phyloP scores from a whole-genome alignment of 2,888 invertebrate genomes.

The Agapostemon virescens region DNA sequence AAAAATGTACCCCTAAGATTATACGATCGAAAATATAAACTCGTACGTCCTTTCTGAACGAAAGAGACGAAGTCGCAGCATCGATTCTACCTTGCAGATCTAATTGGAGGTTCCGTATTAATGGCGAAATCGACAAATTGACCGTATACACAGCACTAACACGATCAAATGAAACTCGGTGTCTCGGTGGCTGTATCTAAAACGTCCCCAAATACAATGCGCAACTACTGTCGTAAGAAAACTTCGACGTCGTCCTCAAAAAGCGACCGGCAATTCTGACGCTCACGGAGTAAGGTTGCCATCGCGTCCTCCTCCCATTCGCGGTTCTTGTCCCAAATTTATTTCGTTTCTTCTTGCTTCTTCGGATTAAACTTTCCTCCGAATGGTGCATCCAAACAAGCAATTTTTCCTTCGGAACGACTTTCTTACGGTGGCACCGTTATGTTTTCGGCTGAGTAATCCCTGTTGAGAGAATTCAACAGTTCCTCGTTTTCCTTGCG shows the following conservation, averaged over 20 bases:
- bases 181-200: constrained; percentile 4
- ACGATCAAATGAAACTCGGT: constrained; percentile 39
- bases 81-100: constrained; percentile 18
- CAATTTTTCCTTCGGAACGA: constrained; percentile 16
- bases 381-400: constrained; percentile 39
- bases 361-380: constrained; percentile 18
- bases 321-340: background rate
- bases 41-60: constrained; percentile 37
- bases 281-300: background rate
- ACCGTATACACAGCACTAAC: constrained; percentile 11
- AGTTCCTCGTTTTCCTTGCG: constrained; percentile 94
- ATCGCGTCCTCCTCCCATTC: constrained; percentile 1
- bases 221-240: constrained; percentile 18
- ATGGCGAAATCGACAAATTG: constrained; percentile 36
- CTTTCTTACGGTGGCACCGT: constrained; percentile 65
- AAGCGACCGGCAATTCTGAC: constrained; percentile 6
- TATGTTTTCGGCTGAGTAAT: constrained; percentile 71
- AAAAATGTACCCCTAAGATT: background rate
- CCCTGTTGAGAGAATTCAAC: constrained; percentile 87
- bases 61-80: constrained; percentile 30
- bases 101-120: constrained; percentile 35
- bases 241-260: constrained; percentile 17
- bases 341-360: background rate
- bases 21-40: constrained; percentile 17
- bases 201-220: constrained; percentile 13